Conservation (phyloP, 2,888 invertebrate species). For the Polyploca ridens region DNA sequence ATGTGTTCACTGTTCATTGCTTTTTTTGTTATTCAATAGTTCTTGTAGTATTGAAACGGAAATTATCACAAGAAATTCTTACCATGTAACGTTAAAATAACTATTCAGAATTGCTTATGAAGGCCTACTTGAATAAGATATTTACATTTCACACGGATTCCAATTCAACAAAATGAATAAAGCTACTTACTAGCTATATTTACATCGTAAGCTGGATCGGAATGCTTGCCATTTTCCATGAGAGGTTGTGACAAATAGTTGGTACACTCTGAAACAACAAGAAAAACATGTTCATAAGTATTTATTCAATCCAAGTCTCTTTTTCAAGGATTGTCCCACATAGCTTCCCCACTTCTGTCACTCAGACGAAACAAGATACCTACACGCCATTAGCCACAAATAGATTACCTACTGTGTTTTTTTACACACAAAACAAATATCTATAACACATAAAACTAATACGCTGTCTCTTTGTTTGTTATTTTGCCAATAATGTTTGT, state of each 20-base stretch:
- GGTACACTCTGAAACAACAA: conserved; percentile 72
- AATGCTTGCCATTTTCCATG: conserved; percentile 54
- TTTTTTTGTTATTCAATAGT: too few relatives aligned
- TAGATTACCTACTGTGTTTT: not conserved
- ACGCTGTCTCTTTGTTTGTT: not conserved
- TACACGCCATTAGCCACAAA: not conserved
- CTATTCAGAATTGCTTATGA: too few relatives aligned
- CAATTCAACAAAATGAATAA: not conserved
- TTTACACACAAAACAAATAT: not conserved
- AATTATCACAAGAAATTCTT: too few relatives aligned
- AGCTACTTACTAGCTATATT: conserved; percentile 74
- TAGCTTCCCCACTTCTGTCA: not conserved
- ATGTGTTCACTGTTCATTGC: too few relatives aligned
- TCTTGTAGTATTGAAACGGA: too few relatives aligned
- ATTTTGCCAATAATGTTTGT: not conserved
- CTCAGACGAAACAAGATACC: conserved; percentile 2
- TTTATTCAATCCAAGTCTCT: not conserved
- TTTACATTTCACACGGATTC: too few relatives aligned
- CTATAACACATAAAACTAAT: not conserved
- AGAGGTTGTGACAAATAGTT: conserved; percentile 71
- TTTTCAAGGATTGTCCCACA: not conserved
- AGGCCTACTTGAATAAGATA: too few relatives aligned
- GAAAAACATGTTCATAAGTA: not conserved
- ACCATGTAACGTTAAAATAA: too few relatives aligned
- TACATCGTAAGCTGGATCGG: conserved; percentile 69